phyloP scores from a whole-genome alignment of 2,797 vertebrate species.

The Spinus olivaceus region DNA sequence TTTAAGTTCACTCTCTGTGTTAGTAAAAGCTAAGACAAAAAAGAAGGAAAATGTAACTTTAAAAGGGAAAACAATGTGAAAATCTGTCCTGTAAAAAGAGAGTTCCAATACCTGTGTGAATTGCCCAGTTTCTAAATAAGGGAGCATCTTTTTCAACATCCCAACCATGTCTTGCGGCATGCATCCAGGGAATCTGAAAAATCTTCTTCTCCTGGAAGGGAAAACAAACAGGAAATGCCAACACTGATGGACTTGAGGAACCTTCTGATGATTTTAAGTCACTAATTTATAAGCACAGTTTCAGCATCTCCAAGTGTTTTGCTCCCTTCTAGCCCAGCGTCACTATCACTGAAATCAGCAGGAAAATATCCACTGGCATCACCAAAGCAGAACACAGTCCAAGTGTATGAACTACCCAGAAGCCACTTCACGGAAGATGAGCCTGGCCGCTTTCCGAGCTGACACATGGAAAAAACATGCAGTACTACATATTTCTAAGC shows the following conservation, averaged over 20 bases:
- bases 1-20: neutral
- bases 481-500: neutral
- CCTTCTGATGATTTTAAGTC: neutral
- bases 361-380: neutral
- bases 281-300: neutral
- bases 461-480: constrained; percentile 23
- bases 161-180: constrained; percentile 96
- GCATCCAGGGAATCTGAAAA: constrained; percentile 99
- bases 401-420: neutral
- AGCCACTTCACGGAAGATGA: neutral
- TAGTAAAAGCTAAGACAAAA: neutral
- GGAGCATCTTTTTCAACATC: constrained; percentile 98
- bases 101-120: constrained; percentile 87
- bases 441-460: neutral
- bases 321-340: neutral
- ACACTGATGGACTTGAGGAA: neutral
- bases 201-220: constrained; percentile 89
- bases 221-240: constrained; percentile 49
- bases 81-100: neutral
- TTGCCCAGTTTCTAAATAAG: constrained; percentile 97
- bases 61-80: neutral
- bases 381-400: neutral
- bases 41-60: neutral
- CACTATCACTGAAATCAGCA: neutral
- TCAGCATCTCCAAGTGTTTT: neutral